Evolutionary conservation across 2,888 invertebrate genomes (phyloP), one percentile per base, ranked within the genome.

Genomic region (Drosophila borborema): DNA sequence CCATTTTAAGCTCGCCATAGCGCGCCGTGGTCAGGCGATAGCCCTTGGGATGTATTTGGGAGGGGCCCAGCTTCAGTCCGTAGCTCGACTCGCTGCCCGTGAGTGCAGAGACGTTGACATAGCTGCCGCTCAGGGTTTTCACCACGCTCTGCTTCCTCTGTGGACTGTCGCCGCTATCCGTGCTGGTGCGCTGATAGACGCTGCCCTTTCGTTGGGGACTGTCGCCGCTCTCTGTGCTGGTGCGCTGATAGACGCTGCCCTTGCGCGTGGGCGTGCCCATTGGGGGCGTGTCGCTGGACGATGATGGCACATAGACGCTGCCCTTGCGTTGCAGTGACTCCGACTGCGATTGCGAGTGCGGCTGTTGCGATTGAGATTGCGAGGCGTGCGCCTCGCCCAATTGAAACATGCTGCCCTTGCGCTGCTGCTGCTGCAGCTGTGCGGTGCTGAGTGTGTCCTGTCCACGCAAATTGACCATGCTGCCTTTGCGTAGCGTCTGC

Each of bases 1-100:
- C 97, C 92, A 98, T 94, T 92, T 97, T 97, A 81, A 98, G 95
- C 93, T 98, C 97, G 6, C 98, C 97, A 72, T 95, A 94, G 83
- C 95, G 95, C 67, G 95, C 95, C 90, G 95, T 95, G 85, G 94
- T 95, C 82, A 96, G 94, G 82, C 95, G 95, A 87, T 96, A 96
- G 86, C 96, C 96, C 81, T 96, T 95, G 59, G 97, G 97, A 92
- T 96, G 96, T 91, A 97, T 95, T 93, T 97, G 97, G 23, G 97
- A 97, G 5, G 97, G 97, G 41, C 97, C 97, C 76, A 97, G 94
- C 90, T 94, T 93, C 56, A 93, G 96, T 53, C 97, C 97, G 69
- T 97, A 94, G 90, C 94, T 93, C 70, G 93, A 91, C 53, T 91
- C 86, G 51, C 86, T 84, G 59, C 89, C 90, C 0, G 82, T 82